Percentiles rank a stretch among this genome's conserved stretches.
These are phyloP conservation scores for Lepilemur septentrionalis DNA, from an alignment of 2,797 vertebrate genomes.

Conservation along the genomic window DNA sequence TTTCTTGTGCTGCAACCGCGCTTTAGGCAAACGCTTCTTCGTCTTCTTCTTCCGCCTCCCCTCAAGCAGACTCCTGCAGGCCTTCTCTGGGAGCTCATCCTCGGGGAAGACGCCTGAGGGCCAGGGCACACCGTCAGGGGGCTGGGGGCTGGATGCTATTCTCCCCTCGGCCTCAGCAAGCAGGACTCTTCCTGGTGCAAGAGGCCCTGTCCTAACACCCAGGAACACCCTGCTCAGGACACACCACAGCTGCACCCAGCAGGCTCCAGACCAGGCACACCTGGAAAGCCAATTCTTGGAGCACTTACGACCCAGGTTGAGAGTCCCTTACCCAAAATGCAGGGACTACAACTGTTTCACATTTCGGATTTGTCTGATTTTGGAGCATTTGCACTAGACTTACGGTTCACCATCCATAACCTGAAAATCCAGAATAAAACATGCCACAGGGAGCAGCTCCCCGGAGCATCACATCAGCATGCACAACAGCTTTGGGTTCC, in stretches of 20 bases:
- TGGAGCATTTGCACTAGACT: background rate
- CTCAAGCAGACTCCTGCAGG: constrained; percentile 89
- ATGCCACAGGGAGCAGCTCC: rapidly evolving
- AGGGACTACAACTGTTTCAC: background rate
- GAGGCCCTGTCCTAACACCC: background rate
- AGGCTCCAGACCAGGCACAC: rapidly evolving
- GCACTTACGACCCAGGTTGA: rapidly evolving
- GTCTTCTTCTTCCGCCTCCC: constrained; percentile 81
- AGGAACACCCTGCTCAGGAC: no score
- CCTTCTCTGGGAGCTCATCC: constrained; percentile 88
- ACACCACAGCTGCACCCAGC: rapidly evolving
- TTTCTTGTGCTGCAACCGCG: constrained; percentile 33
- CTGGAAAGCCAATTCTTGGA: rapidly evolving
- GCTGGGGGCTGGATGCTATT: rapidly evolving
- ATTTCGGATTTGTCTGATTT: background rate
- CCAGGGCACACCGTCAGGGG: background rate
- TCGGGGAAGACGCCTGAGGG: constrained; percentile 92
- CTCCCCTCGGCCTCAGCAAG: rapidly evolving
- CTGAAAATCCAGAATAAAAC: background rate
- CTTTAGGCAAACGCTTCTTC: constrained; percentile 74
- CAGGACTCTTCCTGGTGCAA: rapidly evolving
- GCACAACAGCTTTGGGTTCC: rapidly evolving
- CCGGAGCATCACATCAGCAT: background rate
- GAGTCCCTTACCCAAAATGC: background rate
- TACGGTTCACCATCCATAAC: background rate